Evolutionary conservation across 2,888 invertebrate species (phyloP).

Genomic region (Meteorus cinctellus): DNA sequence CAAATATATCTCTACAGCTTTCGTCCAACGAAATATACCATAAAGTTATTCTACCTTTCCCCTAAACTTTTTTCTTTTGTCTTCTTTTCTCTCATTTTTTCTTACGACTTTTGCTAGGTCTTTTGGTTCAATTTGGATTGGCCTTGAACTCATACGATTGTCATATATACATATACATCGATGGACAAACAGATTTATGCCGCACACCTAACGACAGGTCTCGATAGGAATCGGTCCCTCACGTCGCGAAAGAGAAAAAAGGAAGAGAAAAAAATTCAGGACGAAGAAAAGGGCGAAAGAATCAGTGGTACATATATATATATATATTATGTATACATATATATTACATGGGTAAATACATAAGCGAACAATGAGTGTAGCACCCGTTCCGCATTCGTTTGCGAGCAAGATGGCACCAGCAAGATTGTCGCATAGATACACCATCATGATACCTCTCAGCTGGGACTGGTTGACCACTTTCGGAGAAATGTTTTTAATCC

Average conservation of each 20-base stretch:
- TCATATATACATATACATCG: background rate
- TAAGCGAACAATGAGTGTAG: slow-evolving; percentile 1
- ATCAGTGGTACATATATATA: background rate
- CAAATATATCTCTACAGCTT: background rate
- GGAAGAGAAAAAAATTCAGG: slow-evolving; percentile 8
- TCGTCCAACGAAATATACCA: background rate
- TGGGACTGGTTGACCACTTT: background rate
- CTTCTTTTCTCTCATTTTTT: background rate
- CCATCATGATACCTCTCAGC: slow-evolving; percentile 11
- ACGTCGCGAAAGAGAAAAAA: background rate
- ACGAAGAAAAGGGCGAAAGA: background rate
- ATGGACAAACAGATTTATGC: slow-evolving; percentile 54
- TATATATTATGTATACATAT: background rate
- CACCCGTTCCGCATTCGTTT: slow-evolving; percentile 38
- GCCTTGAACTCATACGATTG: background rate
- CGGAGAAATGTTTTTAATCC: slow-evolving; percentile 4
- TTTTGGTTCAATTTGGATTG: slow-evolving; percentile 3
- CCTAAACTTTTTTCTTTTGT: background rate
- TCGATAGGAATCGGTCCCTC: slow-evolving; percentile 56
- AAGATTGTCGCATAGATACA: slow-evolving; percentile 34
- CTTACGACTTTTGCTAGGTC: background rate
- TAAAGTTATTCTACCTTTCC: background rate
- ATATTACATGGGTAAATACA: background rate
- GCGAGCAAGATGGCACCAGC: slow-evolving; percentile 16
- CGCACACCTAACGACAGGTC: slow-evolving; percentile 48